Evolutionary conservation across 2,888 invertebrate genomes (phyloP).

Genomic region (Diarsia dahlii): DNA sequence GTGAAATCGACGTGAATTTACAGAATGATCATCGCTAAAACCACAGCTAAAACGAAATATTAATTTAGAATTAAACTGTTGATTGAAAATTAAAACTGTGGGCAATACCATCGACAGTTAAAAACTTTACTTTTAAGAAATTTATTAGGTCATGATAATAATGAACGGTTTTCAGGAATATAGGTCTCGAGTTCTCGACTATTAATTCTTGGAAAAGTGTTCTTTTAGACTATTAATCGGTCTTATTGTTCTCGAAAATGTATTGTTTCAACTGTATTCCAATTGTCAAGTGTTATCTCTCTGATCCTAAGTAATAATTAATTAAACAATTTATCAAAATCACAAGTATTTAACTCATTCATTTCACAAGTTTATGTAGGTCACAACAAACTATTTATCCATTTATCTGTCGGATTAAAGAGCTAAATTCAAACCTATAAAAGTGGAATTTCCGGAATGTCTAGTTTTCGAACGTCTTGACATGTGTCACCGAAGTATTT

Average conservation of each 20-base stretch:
- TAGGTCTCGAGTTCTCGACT: neutral
- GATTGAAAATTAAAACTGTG: conserved; percentile 20
- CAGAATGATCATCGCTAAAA: conserved; percentile 60
- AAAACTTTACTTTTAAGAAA: neutral
- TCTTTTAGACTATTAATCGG: neutral
- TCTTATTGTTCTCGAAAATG: neutral
- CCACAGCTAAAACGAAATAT: conserved; percentile 61
- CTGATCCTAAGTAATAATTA: neutral
- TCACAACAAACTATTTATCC: neutral
- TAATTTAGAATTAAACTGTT: conserved; percentile 9
- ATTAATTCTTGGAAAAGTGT: neutral
- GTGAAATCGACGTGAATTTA: conserved; percentile 65
- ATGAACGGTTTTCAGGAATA: neutral
- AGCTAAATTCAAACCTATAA: conserved; percentile 38
- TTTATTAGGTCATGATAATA: conserved; percentile 9
- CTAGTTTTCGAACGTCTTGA: conserved; percentile 65
- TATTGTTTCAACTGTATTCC: too few species aligned
- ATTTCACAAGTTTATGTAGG: neutral
- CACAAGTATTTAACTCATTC: neutral
- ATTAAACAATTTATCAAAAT: neutral
- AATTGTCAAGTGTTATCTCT: neutral
- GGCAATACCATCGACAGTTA: neutral
- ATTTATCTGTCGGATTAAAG: conserved; percentile 20
- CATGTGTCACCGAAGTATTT: conserved; percentile 70
- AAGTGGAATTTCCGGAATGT: conserved; percentile 72